Percentiles rank a stretch among this genome's conserved stretches.
Evolutionary conservation across 2,113 vertebrate genomes (phyloP).

Genomic region (Cyrtonyx montezumae): DNA sequence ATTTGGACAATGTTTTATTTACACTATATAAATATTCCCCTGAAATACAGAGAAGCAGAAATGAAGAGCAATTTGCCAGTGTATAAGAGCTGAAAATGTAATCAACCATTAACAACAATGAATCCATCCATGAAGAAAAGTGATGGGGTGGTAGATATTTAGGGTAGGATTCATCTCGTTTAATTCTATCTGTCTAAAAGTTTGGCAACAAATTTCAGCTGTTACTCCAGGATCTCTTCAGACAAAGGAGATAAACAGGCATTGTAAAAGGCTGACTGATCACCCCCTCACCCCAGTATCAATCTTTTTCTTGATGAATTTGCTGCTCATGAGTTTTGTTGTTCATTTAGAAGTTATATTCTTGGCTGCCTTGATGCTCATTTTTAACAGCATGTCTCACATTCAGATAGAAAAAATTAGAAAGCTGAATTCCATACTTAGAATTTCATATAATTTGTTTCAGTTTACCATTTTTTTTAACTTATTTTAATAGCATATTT

Average conservation of each 20-base stretch:
- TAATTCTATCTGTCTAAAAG: conserved; percentile 7
- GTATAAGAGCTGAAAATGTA: conserved; percentile 38
- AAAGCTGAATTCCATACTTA: accelerated
- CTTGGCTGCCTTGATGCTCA: neutral
- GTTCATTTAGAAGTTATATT: neutral
- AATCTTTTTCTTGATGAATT: neutral
- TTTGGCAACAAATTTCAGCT: neutral
- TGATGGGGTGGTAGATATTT: conserved; percentile 17
- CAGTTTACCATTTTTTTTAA: neutral
- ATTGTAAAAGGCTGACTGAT: neutral
- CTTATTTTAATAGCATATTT: neutral
- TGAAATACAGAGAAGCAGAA: neutral
- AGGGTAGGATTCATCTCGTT: conserved; percentile 19
- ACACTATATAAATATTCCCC: neutral
- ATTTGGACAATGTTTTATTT: conserved; percentile 1
- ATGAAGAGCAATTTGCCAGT: neutral
- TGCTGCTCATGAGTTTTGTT: neutral
- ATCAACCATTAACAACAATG: conserved; percentile 38
- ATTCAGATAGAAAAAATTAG: neutral
- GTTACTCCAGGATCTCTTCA: accelerated
- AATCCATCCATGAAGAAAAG: conserved; percentile 35
- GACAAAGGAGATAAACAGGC: neutral
- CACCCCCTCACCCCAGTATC: neutral
- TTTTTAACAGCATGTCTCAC: accelerated
- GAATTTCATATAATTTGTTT: neutral